Conservation (phyloP, 2,888 invertebrate genomes). For the Drosophila dives region DNA sequence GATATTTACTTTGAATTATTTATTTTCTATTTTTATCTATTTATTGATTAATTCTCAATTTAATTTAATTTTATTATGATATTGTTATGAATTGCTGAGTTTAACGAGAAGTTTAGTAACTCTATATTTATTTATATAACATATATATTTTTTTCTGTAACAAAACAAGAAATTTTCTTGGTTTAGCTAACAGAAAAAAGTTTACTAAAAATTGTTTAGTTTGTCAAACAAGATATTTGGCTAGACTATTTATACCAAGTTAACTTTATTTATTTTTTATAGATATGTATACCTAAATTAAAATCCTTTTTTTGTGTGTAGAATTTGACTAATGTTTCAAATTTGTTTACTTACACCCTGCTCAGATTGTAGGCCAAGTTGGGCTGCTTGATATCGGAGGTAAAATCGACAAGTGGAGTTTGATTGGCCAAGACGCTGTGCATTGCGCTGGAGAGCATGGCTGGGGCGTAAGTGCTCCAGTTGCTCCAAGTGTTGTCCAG, state of each 20-base stretch:
- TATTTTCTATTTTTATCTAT: background rate
- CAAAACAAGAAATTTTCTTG: background rate
- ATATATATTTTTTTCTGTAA: background rate
- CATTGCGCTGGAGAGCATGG: slow-evolving; percentile 63
- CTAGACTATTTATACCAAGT: background rate
- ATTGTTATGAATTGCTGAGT: background rate
- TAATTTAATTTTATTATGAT: background rate
- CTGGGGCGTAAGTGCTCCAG: slow-evolving; percentile 68
- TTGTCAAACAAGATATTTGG: background rate
- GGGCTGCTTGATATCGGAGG: slow-evolving; percentile 27
- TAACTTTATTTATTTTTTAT: background rate
- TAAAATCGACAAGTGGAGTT: slow-evolving; percentile 50
- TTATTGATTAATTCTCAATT: background rate
- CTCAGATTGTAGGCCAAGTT: slow-evolving; percentile 58
- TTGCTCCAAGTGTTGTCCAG: slow-evolving; percentile 61
- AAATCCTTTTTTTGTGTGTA: background rate
- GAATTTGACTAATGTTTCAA: background rate
- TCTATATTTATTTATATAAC: background rate
- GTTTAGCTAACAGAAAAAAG: background rate
- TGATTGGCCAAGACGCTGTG: slow-evolving; percentile 66
- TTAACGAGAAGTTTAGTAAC: background rate
- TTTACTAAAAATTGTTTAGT: background rate
- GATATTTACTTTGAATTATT: background rate
- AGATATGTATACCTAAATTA: accelerated
- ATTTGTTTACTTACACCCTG: slow-evolving; percentile 53